Conservation (phyloP, 2,797 vertebrate genomes). For the Pseudochaenichthys georgianus region DNA sequence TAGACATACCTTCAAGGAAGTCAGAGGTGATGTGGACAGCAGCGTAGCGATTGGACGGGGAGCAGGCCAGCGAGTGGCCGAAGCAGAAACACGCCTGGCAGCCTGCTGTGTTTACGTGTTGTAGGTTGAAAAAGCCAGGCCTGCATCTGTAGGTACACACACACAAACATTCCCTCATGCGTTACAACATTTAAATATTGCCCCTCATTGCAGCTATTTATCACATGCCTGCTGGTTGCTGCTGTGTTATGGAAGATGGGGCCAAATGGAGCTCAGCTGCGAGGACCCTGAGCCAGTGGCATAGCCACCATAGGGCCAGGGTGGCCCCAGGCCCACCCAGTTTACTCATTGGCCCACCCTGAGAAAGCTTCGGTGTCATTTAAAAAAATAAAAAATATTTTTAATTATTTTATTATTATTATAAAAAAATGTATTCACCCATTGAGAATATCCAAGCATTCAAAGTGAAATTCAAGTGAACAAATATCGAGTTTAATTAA, state of each 20-base stretch:
- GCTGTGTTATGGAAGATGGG: conserved; percentile 5
- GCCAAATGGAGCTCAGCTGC: conserved; percentile 46
- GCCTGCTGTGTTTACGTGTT: conserved; percentile 82
- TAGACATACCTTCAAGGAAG: conserved; percentile 87
- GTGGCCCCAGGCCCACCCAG: too few relatives aligned
- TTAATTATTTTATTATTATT: too few relatives aligned
- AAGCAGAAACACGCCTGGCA: conserved; percentile 93
- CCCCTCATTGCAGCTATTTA: conserved; percentile 35
- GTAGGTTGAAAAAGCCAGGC: conserved; percentile 90
- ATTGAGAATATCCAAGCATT: too few relatives aligned
- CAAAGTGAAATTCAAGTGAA: too few relatives aligned
- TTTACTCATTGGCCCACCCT: too few relatives aligned
- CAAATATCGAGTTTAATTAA: too few relatives aligned
- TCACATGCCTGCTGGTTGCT: conserved; percentile 21
- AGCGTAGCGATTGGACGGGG: conserved; percentile 75
- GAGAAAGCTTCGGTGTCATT: too few relatives aligned
- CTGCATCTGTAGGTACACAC: conserved; percentile 87
- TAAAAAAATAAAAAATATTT: too few relatives aligned
- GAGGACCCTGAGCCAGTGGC: conserved; percentile 21
- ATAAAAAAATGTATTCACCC: too few relatives aligned
- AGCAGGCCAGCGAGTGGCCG: conserved; percentile 90
- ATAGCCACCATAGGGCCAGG: too few relatives aligned
- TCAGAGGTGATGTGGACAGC: conserved; percentile 81
- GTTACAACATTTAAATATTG: conserved; percentile 34
- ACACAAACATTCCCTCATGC: conserved; percentile 2